phyloP scores from a whole-genome alignment of 2,888 invertebrate species.

The Tetrapedia diversipes region DNA sequence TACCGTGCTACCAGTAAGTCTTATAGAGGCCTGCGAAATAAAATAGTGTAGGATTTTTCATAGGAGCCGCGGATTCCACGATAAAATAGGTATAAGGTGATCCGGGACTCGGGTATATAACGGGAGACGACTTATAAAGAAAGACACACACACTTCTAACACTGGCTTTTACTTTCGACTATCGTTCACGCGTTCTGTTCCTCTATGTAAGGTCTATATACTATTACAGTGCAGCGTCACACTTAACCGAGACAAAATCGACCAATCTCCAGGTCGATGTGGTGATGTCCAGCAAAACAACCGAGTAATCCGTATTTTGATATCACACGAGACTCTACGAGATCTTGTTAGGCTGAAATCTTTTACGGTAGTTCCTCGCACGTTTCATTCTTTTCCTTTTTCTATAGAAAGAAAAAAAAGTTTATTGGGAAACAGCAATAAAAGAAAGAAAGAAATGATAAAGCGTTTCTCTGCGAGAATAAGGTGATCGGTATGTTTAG shows the following conservation, averaged over 20 bases:
- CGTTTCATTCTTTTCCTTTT: too few relatives aligned
- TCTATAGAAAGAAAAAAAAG: neutral
- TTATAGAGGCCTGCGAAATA: constrained; percentile 81
- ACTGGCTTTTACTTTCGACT: constrained; percentile 63
- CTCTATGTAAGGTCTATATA: neutral
- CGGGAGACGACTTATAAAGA: constrained; percentile 10
- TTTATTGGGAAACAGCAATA: constrained; percentile 61
- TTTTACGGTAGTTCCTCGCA: constrained; percentile 15
- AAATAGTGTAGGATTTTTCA: constrained; percentile 69
- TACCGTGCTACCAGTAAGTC: constrained; percentile 81
- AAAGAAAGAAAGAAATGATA: constrained; percentile 15
- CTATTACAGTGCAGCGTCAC: too few relatives aligned
- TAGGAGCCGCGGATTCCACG: constrained; percentile 66
- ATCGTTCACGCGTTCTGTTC: neutral
- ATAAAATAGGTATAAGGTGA: neutral
- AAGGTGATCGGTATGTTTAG: constrained; percentile 16
- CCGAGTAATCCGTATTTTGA: constrained; percentile 26
- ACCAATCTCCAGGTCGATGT: too few relatives aligned
- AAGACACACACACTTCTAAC: constrained; percentile 66
- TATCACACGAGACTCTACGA: neutral
- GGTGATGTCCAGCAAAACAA: constrained; percentile 5
- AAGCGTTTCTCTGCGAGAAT: constrained; percentile 8
- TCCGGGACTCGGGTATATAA: constrained; percentile 32
- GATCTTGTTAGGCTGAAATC: constrained; percentile 3
- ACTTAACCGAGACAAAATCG: too few relatives aligned